These are phyloP conservation scores for Okapia johnstoni DNA, from an alignment of 2,113 vertebrate species.

Conservation along the genomic window DNA sequence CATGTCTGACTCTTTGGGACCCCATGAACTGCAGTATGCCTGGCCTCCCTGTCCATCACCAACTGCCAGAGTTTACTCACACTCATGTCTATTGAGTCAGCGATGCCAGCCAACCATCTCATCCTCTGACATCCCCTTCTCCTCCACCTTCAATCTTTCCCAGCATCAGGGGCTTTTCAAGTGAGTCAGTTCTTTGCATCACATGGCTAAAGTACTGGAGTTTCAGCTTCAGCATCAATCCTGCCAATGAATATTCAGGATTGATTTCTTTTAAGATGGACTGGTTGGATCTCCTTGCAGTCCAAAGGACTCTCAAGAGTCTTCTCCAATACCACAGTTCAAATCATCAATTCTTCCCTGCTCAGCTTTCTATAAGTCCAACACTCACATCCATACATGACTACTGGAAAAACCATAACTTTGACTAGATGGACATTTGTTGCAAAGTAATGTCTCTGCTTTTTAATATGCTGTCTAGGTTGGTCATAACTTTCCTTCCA, in stretches of 20 bases:
- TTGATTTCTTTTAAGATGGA: neutral
- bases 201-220: neutral
- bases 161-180: neutral
- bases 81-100: neutral
- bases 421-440: neutral
- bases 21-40: neutral
- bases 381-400: neutral
- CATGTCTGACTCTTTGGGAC: accelerated
- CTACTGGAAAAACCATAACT: neutral
- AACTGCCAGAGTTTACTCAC: neutral
- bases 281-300: neutral
- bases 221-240: neutral
- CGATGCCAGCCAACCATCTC: neutral
- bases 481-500: neutral
- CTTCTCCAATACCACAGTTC: neutral
- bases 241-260: neutral
- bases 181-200: neutral
- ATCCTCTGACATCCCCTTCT: neutral
- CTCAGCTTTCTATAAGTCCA: neutral
- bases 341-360: accelerated
- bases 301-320: neutral
- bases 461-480: neutral
- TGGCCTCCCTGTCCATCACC: neutral
- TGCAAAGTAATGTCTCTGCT: neutral
- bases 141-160: neutral